Conservation (phyloP, 2,888 invertebrate species). For the Pollenia labialis region DNA sequence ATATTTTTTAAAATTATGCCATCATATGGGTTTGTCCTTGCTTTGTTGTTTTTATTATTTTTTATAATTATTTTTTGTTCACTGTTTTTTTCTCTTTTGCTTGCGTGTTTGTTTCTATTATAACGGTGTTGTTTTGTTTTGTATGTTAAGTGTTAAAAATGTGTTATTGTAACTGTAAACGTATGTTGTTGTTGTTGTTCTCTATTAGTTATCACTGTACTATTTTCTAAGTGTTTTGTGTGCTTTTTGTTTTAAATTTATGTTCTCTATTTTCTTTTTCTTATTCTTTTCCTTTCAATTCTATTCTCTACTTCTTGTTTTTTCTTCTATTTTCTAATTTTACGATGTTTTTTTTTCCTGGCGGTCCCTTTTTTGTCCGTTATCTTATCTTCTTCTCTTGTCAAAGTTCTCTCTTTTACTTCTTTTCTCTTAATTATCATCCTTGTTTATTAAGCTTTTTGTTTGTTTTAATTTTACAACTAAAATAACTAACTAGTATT, state of each 20-base stretch:
- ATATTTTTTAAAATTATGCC: slow-evolving; percentile 75
- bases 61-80: slow-evolving; percentile 22
- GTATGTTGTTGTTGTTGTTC: slow-evolving; percentile 30
- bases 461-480: slow-evolving; percentile 76
- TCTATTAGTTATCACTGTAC: slow-evolving; percentile 69
- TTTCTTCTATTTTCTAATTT: slow-evolving; percentile 47
- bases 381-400: slow-evolving; percentile 57
- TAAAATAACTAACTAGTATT: slow-evolving; percentile 79
- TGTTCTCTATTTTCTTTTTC: slow-evolving; percentile 37
- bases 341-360: slow-evolving; percentile 66
- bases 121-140: slow-evolving; percentile 37
- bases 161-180: slow-evolving; percentile 45
- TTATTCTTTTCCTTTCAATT: background rate
- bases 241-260: slow-evolving; percentile 47
- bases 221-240: slow-evolving; percentile 62
- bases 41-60: slow-evolving; percentile 58
- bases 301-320: slow-evolving; percentile 55
- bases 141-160: slow-evolving; percentile 16
- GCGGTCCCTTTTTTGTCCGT: slow-evolving; percentile 76
- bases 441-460: slow-evolving; percentile 65
- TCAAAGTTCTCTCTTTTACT: slow-evolving; percentile 51
- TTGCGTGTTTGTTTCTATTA: slow-evolving; percentile 37
- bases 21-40: slow-evolving; percentile 80
- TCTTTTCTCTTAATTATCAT: slow-evolving; percentile 37
- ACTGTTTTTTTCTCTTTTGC: slow-evolving; percentile 45